A percentile compares a stretch with the other conserved stretches of the same genome.
Evolutionary conservation across 2,113 vertebrate genomes (phyloP).

Genomic region (Dipodomys ordii): DNA sequence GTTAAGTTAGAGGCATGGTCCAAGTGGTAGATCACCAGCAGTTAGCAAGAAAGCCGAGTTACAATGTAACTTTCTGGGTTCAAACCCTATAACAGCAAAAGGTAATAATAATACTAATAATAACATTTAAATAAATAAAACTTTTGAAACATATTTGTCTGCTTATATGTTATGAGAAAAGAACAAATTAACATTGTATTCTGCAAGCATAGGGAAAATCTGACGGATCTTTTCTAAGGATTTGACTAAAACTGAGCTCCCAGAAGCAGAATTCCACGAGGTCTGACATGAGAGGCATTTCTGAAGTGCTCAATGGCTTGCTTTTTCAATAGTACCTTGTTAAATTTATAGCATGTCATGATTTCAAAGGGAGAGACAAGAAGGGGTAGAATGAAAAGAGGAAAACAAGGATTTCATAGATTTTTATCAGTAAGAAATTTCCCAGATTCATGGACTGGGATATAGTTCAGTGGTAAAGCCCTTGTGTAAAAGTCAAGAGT

Average conservation of each 20-base stretch:
- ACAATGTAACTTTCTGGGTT: too few relatives aligned
- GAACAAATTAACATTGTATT: not conserved
- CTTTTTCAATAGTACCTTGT: not conserved
- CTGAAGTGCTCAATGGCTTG: too few relatives aligned
- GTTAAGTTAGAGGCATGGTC: too few relatives aligned
- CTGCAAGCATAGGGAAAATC: not conserved
- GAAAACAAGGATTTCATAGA: not conserved
- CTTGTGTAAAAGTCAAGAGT: too few relatives aligned
- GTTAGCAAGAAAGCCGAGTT: too few relatives aligned
- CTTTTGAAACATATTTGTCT: not conserved
- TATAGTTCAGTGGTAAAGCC: not conserved
- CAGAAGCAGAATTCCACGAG: not conserved
- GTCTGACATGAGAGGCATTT: not conserved
- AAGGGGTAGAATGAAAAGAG: rapidly evolving
- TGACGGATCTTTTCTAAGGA: not conserved
- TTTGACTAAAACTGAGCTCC: not conserved
- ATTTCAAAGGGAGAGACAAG: not conserved
- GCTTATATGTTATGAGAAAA: not conserved
- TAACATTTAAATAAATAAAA: not conserved
- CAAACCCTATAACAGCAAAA: too few relatives aligned
- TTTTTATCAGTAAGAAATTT: not conserved
- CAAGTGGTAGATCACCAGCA: too few relatives aligned
- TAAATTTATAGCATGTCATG: not conserved
- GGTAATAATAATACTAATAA: too few relatives aligned
- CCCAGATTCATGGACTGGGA: not conserved